Evolutionary conservation across 1,140 invertebrate genomes (phyloP).

Genomic region (Mylabris phalerata): DNA sequence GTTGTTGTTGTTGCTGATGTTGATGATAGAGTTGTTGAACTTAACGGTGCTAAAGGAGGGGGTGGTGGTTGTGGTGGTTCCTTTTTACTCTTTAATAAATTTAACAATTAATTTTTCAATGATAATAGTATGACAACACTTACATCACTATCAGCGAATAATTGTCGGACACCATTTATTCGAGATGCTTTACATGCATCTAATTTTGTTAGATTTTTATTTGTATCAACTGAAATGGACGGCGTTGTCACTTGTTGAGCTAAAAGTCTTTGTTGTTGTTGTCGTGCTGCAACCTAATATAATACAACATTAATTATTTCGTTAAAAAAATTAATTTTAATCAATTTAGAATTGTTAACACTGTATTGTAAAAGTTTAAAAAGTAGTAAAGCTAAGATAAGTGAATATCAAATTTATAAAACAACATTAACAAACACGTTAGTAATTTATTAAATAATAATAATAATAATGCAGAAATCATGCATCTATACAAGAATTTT

Average conservation of each 20-base stretch:
- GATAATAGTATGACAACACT: slow-evolving; percentile 37
- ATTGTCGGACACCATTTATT: slow-evolving; percentile 41
- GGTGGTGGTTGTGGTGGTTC: slow-evolving; percentile 45
- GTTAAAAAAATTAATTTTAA: not conserved
- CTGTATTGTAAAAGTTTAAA: too few relatives aligned
- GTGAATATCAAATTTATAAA: not conserved
- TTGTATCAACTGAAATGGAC: slow-evolving; percentile 30
- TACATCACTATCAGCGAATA: slow-evolving; percentile 35
- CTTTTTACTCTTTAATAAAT: slow-evolving; percentile 39
- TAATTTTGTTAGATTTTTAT: slow-evolving; percentile 33
- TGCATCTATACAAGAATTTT: not conserved
- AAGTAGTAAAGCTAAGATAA: not conserved
- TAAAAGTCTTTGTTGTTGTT: slow-evolving; percentile 48
- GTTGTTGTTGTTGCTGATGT: too few relatives aligned
- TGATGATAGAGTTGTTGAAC: slow-evolving; percentile 20
- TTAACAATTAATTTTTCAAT: slow-evolving; percentile 24
- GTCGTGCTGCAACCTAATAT: slow-evolving; percentile 52
- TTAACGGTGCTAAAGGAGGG: slow-evolving; percentile 47
- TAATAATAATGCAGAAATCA: not conserved
- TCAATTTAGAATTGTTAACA: not conserved
- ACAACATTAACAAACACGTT: not conserved
- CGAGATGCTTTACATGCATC: slow-evolving; percentile 40
- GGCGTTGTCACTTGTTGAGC: slow-evolving; percentile 44
- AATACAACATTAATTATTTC: not conserved
- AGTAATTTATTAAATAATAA: not conserved